Conservation (phyloP, 2,888 invertebrate species). For the Clusia tigrina region DNA sequence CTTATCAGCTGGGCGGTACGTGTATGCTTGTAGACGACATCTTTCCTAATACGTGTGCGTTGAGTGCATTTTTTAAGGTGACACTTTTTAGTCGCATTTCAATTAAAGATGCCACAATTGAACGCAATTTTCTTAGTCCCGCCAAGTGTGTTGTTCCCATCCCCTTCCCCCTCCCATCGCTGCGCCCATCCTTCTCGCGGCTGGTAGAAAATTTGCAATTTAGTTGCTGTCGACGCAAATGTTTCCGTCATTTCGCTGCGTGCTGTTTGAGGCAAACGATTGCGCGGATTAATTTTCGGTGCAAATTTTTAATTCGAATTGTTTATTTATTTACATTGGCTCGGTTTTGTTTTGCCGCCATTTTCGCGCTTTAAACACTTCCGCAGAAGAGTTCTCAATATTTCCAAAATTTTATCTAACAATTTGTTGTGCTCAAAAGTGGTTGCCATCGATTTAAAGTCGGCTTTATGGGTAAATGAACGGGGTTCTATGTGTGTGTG, state of each 20-base stretch:
- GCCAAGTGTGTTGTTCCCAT: background rate
- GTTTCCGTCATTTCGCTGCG: constrained; percentile 22
- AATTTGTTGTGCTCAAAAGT: background rate
- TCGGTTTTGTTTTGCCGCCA: constrained; percentile 2
- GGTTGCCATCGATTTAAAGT: constrained; percentile 22
- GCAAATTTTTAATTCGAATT: constrained; percentile 1
- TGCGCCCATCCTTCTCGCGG: background rate
- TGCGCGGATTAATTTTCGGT: constrained; percentile 13
- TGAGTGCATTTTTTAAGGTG: background rate
- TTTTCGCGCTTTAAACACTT: background rate
- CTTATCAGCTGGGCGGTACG: too few species aligned
- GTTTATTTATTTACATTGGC: constrained; percentile 1
- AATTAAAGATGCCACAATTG: background rate
- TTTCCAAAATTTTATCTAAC: too few species aligned
- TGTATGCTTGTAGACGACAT: too few species aligned
- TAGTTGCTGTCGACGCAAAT: background rate
- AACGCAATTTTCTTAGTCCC: background rate
- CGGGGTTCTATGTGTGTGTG: constrained; percentile 19
- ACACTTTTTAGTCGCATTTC: background rate
- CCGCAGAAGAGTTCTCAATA: too few species aligned
- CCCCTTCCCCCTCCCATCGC: background rate
- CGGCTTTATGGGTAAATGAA: constrained; percentile 24
- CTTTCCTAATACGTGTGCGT: background rate
- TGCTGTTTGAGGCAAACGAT: constrained; percentile 18
- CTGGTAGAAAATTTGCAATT: constrained; percentile 3